These are phyloP conservation scores for Punctoribates punctum DNA, from an alignment of 2,888 invertebrate genomes.

Conservation along the genomic window DNA sequence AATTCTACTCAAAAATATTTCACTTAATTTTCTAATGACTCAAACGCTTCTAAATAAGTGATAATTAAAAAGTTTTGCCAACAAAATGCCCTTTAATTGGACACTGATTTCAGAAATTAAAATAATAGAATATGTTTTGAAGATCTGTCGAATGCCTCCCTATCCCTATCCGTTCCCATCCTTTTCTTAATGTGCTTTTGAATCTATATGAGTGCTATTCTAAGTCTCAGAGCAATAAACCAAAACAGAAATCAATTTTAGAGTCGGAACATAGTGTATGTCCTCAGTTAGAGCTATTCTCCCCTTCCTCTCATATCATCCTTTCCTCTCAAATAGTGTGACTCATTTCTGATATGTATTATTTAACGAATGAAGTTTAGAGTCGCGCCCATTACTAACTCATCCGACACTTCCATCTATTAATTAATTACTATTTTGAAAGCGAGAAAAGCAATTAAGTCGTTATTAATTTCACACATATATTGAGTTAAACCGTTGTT, in stretches of 20 bases:
- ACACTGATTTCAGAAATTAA: neutral
- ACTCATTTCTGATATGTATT: neutral
- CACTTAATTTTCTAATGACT: neutral
- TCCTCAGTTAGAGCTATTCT: neutral
- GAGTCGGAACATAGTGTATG: neutral
- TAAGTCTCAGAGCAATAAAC: neutral
- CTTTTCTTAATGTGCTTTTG: conserved; percentile 6
- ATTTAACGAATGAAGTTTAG: conserved; percentile 7
- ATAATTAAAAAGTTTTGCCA: conserved; percentile 15
- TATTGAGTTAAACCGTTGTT: no score
- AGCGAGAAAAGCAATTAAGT: no score
- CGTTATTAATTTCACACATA: no score
- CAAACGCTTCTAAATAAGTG: neutral
- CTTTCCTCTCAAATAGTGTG: neutral
- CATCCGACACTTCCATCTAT: no score
- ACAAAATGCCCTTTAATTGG: conserved; percentile 17
- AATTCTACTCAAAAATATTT: neutral
- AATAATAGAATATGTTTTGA: neutral
- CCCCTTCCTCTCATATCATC: no score
- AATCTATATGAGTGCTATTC: conserved; percentile 15
- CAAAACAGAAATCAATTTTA: conserved; percentile 8
- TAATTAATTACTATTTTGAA: no score
- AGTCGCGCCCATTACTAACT: neutral
- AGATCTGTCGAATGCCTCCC: no score
- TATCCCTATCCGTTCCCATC: neutral